Base-by-base conservation (phyloP, 2,797 vertebrate species). In the Caiman crocodilus region DNA sequence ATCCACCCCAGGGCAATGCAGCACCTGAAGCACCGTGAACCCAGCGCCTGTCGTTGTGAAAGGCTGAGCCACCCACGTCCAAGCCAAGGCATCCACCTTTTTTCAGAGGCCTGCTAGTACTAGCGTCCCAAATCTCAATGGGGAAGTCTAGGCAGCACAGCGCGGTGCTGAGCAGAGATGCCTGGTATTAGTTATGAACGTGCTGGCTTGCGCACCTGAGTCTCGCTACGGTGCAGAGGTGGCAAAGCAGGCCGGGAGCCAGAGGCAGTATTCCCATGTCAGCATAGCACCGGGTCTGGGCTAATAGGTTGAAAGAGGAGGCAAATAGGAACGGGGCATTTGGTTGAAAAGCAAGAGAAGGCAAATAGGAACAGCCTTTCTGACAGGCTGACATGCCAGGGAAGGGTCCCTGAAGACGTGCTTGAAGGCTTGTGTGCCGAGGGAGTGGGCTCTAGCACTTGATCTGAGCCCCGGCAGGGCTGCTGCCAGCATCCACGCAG, bases 371-470 rank as follows among this genome's bases (percentile, higher is more conserved):
- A 81, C 90, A 88, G 74, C 85, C 84, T 23, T n/a, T 61, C 55
- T 90, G 14, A 81, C 58, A 85, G 84, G 82, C 76, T 85, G 2
- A 81, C 90, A 91, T 82, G 2, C 85, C 92, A 65, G 75, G 4
- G 58, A 81, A 74, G 56, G 82, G 76, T n/a, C 87, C 8, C 8
- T 60, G 93, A 82, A 91, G 93, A 93, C 91, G 93, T 64, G 60
- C 92, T 87, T 94, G 91, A 16, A n/a, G 84, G 90, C 91, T 82
- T 7, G 63, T 35, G 77, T 3, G 1, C 85, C 76, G 25, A 78
- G 6, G 92, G 90, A 88, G 84, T 76, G 78, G 87, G 94, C 86
- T 26, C 77, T 94, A 89, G 79, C 91, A 79, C 77, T 84, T 0
- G 84, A 89, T 90, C 90, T 94, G 93, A 64, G 84, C 0, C 0